Evolutionary conservation across 1,140 invertebrate genomes (phyloP).

Genomic region (Trypoxylus dichotomus): DNA sequence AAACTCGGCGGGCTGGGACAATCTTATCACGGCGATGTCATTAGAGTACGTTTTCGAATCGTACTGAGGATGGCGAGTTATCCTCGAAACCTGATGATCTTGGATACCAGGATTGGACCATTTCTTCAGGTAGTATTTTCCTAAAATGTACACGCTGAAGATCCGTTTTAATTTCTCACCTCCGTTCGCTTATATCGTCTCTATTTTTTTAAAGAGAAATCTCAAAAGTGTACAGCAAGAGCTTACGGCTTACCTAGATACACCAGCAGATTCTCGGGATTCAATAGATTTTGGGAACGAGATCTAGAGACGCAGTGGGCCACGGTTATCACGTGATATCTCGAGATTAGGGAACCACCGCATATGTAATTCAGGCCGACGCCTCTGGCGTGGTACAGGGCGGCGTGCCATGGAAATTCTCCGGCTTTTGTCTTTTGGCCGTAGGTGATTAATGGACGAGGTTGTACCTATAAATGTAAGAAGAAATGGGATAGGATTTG

Average conservation of each 20-base stretch:
- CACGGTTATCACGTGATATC: slow-evolving; percentile 45
- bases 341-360: slow-evolving; percentile 47
- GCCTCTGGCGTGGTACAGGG: slow-evolving; percentile 44
- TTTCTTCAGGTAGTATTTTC: slow-evolving; percentile 49
- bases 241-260: slow-evolving; percentile 45
- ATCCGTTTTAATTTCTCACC: neutral
- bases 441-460: slow-evolving; percentile 48
- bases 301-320: slow-evolving; percentile 50
- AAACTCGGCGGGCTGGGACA: slow-evolving; percentile 55
- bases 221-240: too few species aligned
- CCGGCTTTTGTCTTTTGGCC: slow-evolving; percentile 49
- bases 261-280: slow-evolving; percentile 39
- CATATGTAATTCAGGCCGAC: slow-evolving; percentile 46
- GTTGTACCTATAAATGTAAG: slow-evolving; percentile 38
- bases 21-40: slow-evolving; percentile 66
- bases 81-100: slow-evolving; percentile 53
- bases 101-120: slow-evolving; percentile 50
- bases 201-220: too few species aligned
- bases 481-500: neutral
- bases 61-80: slow-evolving; percentile 63
- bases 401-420: slow-evolving; percentile 51
- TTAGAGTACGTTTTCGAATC: slow-evolving; percentile 60
- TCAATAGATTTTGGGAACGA: slow-evolving; percentile 36
- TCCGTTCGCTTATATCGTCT: too few species aligned
- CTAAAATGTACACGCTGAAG: slow-evolving; percentile 30